Evolutionary conservation across 2,113 vertebrate species (phyloP), one percentile per base, ranked within the genome.

Genomic region (Hippopotamus amphibius): DNA sequence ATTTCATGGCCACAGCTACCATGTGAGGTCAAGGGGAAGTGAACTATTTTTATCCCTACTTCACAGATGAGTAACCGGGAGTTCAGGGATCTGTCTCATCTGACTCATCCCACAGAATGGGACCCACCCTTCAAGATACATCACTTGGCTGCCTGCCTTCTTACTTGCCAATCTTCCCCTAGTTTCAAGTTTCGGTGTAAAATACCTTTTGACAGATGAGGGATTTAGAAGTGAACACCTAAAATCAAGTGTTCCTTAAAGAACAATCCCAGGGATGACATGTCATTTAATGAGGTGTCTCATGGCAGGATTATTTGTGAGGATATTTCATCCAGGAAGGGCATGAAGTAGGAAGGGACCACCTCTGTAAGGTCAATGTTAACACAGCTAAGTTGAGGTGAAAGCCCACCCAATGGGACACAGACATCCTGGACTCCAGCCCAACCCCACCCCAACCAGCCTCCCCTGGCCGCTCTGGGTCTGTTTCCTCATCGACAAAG

Each of bases 281-380:
- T 37, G 53, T 48, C 92, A 55, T 15, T 55, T 80, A 48, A 48
- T 50, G 69, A 83, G 68, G 43, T 10, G 68, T 53, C 59, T 86
- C 26, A 3, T 17, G 57, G 68, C n/a, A 63, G 89, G n/a, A 12
- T 7, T 19, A 48, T n/a, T 2, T 57, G n/a, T 22, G 24, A 1
- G 12, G 43, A 6, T 30, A 12, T 37, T 48, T 79, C 28, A 53
- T 4, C 24, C 30, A 53, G 61, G 46, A 61, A 84, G 63, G 30
- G 26, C 0, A 0, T 6, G 24, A 22, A 14, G 66, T 8, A 8
- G 30, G 15, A 41, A 1, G 5, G 41, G 48, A 46, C 37, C 7
- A 4, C 16, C 41, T 81, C 82, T 13, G 2, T 1, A 26, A 7
- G 17, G 59, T 61, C 30, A 1, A 6, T 0, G 22, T 5, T 13